Conservation (phyloP, 2,888 invertebrate genomes). For the Chironomus riparius region DNA sequence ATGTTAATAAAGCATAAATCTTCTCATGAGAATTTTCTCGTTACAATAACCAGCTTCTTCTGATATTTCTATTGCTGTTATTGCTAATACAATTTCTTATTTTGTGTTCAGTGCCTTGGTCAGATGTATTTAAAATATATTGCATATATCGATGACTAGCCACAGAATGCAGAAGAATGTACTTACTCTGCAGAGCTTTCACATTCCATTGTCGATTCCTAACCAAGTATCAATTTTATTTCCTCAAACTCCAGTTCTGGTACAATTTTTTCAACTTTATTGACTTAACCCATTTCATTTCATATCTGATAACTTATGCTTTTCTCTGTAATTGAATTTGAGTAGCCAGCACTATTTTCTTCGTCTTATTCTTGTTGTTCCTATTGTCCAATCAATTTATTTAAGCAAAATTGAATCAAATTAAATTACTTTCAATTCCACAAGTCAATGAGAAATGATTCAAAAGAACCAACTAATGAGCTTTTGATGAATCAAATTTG, state of each 20-base stretch:
- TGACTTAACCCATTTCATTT: background rate
- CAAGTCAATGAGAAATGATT: background rate
- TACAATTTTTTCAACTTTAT: background rate
- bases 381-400: constrained; percentile 6
- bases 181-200: background rate
- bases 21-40: background rate
- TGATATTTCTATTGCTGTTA: background rate
- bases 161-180: constrained; percentile 12
- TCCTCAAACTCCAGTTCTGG: background rate
- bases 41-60: constrained; percentile 5
- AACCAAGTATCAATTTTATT: background rate
- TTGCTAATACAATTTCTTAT: background rate
- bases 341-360: background rate
- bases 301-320: background rate
- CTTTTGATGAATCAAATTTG: background rate
- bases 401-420: background rate
- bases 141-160: background rate
- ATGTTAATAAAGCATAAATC: constrained; percentile 25
- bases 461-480: background rate
- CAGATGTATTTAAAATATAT: background rate
- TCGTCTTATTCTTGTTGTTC: too few species aligned
- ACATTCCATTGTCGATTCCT: too few species aligned
- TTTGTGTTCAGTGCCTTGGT: background rate
- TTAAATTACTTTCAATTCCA: background rate
- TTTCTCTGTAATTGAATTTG: background rate